Base-by-base conservation (phyloP, 2,113 vertebrate genomes). In the Spilogale gracilis region DNA sequence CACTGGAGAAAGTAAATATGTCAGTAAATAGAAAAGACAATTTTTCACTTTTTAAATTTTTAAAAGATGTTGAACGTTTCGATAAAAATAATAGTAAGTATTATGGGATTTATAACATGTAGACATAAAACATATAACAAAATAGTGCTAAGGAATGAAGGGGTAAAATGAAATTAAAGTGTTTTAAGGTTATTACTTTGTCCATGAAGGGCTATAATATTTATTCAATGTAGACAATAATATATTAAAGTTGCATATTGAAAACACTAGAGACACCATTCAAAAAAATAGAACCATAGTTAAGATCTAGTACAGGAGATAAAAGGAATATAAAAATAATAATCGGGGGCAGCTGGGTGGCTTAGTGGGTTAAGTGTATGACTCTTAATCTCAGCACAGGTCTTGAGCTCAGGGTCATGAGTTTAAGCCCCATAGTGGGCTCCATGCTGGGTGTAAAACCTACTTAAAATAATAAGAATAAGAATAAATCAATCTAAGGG, bases 291-390 rank as follows among this genome's bases (percentile, higher is more conserved):
- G 8, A 94, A 30, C 21, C 63, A 56, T 3, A 86, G 73, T 45
- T 79, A 80, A 81, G 58, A 54, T 60, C 17, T 5, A 87, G 58
- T 18, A 76, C n/a, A 83, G 84, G 38, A 88, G n/a, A 73, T 71
- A 71, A 92, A 92, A 78, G 45, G 21, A 74, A 45, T 67, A 87
- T 56, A 38, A 89, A 93, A 95, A 85, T 60, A 91, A 65, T 76
- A 89, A 69, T 61, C 83, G 9, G 73, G 65, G 67, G 32, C 3
- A 4, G 16, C 67, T 69, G 16, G 16, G 67, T n/a, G 67, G 16
- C 67, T 69, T 69, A 9, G 16, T n/a, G 14, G 65, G 3, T 69
- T 69, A 69, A 69, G 65, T 69, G 32, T 69, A 6, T 18, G 32
- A n/a, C 32, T n/a, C 16, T 69, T n/a, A 32, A n/a, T 69, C 16